Evolutionary conservation across 2,888 invertebrate genomes (phyloP).

Genomic region (Mesorhabditis belari): DNA sequence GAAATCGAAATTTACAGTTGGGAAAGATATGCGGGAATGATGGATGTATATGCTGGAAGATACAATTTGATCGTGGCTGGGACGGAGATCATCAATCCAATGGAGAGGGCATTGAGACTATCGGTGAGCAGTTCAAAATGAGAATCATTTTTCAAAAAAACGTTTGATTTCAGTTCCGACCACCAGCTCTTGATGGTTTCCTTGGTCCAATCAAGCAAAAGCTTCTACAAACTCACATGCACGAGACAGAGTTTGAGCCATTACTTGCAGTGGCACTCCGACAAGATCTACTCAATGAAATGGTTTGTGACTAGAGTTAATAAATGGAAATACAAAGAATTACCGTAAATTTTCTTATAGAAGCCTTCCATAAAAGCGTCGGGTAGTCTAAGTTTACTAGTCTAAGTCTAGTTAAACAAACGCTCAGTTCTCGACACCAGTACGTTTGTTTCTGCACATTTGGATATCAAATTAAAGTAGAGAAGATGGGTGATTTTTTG

Average conservation of each 20-base stretch:
- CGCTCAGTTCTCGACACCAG: too few relatives aligned
- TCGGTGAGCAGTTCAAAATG: background rate
- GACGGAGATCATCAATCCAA: slow-evolving; percentile 27
- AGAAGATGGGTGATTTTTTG: too few relatives aligned
- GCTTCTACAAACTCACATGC: slow-evolving; percentile 6
- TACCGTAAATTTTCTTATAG: too few relatives aligned
- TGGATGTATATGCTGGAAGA: slow-evolving; percentile 29
- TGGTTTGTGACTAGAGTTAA: too few relatives aligned
- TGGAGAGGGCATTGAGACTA: slow-evolving; percentile 26
- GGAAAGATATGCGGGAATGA: slow-evolving; percentile 34
- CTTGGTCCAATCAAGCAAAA: slow-evolving; percentile 11
- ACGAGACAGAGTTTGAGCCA: slow-evolving; percentile 20
- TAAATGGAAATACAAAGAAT: too few relatives aligned
- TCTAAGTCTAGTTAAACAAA: too few relatives aligned
- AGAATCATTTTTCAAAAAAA: background rate
- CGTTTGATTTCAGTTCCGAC: slow-evolving; percentile 14
- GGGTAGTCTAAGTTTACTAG: too few relatives aligned
- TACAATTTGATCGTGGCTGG: slow-evolving; percentile 25
- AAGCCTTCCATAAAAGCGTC: too few relatives aligned
- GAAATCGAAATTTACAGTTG: slow-evolving; percentile 35
- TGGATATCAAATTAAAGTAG: too few relatives aligned
- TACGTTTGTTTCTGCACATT: too few relatives aligned
- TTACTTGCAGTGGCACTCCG: slow-evolving; percentile 20
- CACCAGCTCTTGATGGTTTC: slow-evolving; percentile 16
- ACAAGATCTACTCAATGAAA: slow-evolving; percentile 7